Conservation (phyloP, 2,113 vertebrate genomes). For the Stigmatopora nigra region DNA sequence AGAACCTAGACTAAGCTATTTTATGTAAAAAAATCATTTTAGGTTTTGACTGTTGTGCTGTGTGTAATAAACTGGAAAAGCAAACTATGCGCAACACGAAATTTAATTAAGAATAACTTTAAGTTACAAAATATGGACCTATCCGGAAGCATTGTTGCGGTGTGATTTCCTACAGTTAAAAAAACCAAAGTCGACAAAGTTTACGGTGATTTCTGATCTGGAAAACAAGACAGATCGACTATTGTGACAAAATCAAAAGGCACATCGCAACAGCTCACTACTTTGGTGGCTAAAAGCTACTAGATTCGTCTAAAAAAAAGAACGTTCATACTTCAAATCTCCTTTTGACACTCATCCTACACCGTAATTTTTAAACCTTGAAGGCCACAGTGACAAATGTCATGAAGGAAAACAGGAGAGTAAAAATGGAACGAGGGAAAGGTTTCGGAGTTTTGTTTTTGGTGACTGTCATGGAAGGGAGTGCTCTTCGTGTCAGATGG, state of each 20-base stretch:
- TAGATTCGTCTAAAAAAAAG: not conserved
- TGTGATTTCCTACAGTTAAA: not conserved
- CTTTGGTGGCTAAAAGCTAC: not conserved
- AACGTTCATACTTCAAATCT: not conserved
- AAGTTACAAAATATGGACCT: not conserved
- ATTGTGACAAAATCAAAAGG: too few species aligned
- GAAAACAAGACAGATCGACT: not conserved
- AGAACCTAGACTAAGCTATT: too few species aligned
- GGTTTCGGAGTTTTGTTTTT: slow-evolving; percentile 25
- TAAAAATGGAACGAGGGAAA: slow-evolving; percentile 49
- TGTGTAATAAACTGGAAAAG: too few species aligned
- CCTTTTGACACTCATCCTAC: not conserved
- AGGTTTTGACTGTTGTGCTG: too few species aligned
- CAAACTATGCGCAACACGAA: not conserved
- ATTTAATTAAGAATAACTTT: not conserved
- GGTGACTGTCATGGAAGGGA: slow-evolving; percentile 33
- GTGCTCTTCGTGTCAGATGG: slow-evolving; percentile 49
- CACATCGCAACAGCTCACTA: not conserved
- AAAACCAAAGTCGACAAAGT: not conserved
- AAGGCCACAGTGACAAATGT: slow-evolving; percentile 21
- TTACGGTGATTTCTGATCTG: not conserved
- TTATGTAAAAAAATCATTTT: too few species aligned
- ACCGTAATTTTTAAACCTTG: not conserved
- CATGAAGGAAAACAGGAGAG: slow-evolving; percentile 32
- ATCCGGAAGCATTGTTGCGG: not conserved